Base-by-base conservation (phyloP, 2,797 vertebrate species). In the Enteromius trimaculatus region DNA sequence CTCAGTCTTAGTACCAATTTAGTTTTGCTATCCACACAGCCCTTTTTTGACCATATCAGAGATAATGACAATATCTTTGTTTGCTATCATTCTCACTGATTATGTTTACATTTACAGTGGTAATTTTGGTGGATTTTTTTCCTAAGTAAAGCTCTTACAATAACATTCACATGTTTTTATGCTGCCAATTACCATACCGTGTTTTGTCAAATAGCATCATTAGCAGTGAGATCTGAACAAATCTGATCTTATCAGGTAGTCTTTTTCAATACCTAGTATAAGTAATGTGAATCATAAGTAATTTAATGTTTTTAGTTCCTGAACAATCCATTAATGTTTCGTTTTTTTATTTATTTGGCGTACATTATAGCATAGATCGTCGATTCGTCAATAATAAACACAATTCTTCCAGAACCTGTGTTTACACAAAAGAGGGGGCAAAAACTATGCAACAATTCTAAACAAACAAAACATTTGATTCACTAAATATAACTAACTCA, bases 41-140 rank as follows among this genome's bases (percentile, higher is more conserved):
- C 34, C 76, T 70, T 66, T 44, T 74, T 51, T 31, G 80, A 53
- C 6, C 39, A 71, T 77, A 60, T 83, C 26, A 47, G 8, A 64
- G 39, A 23, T 78, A 84, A 86, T 85, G 2, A 21, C 14, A 51
- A 86, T 85, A 70, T 88, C 83, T 65, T 31, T 86, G 82, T 75
- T 55, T 74, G 84, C 75, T 77, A 84, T 77, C 60, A 72, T 83
- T 90, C 80, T 83, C 37, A 53, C 58, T 16, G 44, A 49, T 74
- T 37, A 53, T 51, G 44, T 65, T 75, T 71, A 60, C 37, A 62
- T 71, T 58, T 44, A 55, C 16, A 70, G 26, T 29, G 34, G 49
- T 70, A n/a, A 37, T 70, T 13, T 71, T 80, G 49, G 55, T 29
- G 55, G 8, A 21, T 44, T 49, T 51, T 49, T 47, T n/a, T n/a